Percentiles rank a stretch among this genome's conserved stretches.
Evolutionary conservation across 2,797 vertebrate genomes (phyloP).

Genomic region (Ctenopoma kingsleyae): DNA sequence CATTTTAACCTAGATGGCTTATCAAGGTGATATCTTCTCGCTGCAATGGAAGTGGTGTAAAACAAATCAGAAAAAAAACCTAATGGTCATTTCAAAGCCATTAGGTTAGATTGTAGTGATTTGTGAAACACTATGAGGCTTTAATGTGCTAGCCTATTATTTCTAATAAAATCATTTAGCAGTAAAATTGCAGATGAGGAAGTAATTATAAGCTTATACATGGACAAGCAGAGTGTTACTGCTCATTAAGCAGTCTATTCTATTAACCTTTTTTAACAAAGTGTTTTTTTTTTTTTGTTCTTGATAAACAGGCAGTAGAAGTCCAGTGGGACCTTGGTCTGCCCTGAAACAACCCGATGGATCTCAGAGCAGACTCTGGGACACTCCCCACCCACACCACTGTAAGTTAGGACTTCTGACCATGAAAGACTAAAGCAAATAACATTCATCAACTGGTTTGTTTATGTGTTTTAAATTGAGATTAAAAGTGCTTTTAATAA

Average conservation of each 20-base stretch:
- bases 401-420: conserved; percentile 56
- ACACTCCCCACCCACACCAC: conserved; percentile 20
- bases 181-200: conserved; percentile 69
- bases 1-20: conserved; percentile 89
- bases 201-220: conserved; percentile 62
- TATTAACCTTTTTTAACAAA: conserved; percentile 68
- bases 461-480: conserved; percentile 1
- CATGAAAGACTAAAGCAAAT: conserved; percentile 20
- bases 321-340: conserved; percentile 33
- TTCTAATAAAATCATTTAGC: conserved; percentile 73
- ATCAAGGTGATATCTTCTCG: conserved; percentile 82
- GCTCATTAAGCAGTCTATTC: conserved; percentile 68
- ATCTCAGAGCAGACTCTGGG: conserved; percentile 44
- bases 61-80: conserved; percentile 63
- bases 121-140: conserved; percentile 62
- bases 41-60: conserved; percentile 60
- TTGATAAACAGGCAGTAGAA: conserved; percentile 60
- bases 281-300: conserved; percentile 42
- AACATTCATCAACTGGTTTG: background rate
- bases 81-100: conserved; percentile 72
- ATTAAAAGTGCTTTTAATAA: background rate
- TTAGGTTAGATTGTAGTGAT: conserved; percentile 71
- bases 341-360: conserved; percentile 62
- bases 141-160: conserved; percentile 69
- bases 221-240: conserved; percentile 47